These are phyloP conservation scores for Melinopterus prodromus DNA, from an alignment of 2,888 invertebrate genomes.

Conservation along the genomic window DNA sequence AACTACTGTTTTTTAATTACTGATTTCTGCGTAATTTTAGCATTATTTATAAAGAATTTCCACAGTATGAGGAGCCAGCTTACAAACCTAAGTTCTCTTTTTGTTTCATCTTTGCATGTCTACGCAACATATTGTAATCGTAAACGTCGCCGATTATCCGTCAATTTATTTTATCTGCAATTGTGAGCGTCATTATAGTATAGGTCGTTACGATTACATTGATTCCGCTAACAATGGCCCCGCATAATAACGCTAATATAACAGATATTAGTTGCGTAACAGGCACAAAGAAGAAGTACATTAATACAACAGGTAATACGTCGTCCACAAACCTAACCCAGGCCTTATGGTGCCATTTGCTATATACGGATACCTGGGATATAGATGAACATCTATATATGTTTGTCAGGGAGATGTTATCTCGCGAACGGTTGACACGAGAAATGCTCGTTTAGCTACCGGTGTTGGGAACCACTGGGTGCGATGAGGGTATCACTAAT, in stretches of 20 bases:
- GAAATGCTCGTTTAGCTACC: neutral
- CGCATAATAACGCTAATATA: slow-evolving; percentile 4
- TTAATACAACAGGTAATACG: neutral
- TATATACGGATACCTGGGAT: neutral
- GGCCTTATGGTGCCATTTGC: neutral
- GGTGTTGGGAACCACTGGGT: neutral
- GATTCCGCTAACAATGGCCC: neutral
- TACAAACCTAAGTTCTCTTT: neutral
- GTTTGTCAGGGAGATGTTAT: neutral
- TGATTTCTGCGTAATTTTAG: too few species aligned
- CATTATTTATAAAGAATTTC: too few species aligned
- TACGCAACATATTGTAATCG: neutral
- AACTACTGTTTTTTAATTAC: too few species aligned
- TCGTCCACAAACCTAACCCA: neutral
- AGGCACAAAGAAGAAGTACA: neutral
- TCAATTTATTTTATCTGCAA: neutral
- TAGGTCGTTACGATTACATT: neutral
- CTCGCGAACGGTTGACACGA: neutral
- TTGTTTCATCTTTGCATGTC: neutral
- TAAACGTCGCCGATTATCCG: neutral
- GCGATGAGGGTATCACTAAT: neutral
- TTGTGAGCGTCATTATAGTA: neutral
- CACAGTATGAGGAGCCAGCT: too few species aligned
- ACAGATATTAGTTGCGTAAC: neutral
- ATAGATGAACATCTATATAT: neutral